These are phyloP conservation scores for Scolopax bukidnonensis DNA, from an alignment of 2,797 vertebrate species.

Conservation along the genomic window DNA sequence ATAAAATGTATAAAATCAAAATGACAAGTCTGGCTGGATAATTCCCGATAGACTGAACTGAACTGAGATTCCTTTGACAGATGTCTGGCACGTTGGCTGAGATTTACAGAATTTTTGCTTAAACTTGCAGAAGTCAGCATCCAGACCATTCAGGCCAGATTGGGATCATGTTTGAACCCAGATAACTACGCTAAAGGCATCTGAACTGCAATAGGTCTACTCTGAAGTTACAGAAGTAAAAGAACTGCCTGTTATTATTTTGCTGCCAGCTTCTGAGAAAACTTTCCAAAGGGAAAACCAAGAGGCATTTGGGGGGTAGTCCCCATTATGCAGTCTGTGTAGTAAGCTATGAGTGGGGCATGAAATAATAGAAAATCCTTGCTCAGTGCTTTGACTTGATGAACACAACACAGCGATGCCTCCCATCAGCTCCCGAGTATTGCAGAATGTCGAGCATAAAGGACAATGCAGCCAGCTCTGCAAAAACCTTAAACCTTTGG, in stretches of 20 bases:
- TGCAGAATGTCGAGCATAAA: neutral
- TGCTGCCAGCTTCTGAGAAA: neutral
- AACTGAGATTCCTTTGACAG: neutral
- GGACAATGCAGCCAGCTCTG: neutral
- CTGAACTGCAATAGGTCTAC: neutral
- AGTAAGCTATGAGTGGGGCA: neutral
- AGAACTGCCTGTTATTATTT: neutral
- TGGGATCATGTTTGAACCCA: neutral
- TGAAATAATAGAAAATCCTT: neutral
- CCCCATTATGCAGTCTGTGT: fast-evolving
- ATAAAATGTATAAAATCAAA: neutral
- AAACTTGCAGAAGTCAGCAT: neutral
- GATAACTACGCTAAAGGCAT: neutral
- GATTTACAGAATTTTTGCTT: neutral
- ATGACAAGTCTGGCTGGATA: neutral
- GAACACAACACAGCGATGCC: neutral
- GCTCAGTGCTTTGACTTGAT: neutral
- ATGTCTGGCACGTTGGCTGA: neutral
- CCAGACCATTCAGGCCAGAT: neutral
- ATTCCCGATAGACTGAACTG: neutral
- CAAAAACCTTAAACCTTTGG: neutral
- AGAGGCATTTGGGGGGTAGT: neutral
- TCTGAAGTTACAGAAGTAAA: neutral
- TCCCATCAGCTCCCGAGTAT: neutral
- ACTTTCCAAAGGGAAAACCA: neutral